Evolutionary conservation across 1,140 invertebrate species (phyloP).

Genomic region (Zaprionus gabonicus): DNA sequence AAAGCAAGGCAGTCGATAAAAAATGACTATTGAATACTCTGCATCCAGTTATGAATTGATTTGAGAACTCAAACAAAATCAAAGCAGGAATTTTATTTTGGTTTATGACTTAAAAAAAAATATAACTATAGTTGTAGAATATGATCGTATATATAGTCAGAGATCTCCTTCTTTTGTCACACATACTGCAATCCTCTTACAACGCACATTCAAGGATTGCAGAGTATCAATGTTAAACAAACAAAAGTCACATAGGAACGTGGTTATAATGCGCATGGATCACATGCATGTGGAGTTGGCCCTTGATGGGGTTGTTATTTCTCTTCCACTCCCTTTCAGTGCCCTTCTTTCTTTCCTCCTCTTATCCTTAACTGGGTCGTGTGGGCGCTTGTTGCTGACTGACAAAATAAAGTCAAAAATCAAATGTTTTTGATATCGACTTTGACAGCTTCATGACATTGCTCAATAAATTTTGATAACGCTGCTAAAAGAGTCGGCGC

Average conservation of each 20-base stretch:
- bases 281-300: slow-evolving; percentile 8
- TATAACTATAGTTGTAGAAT: not conserved
- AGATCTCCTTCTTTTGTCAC: not conserved
- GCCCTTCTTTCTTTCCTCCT: not conserved
- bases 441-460: slow-evolving; percentile 84
- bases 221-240: slow-evolving; percentile 27
- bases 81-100: too few relatives aligned
- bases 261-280: slow-evolving; percentile 63
- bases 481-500: slow-evolving; percentile 41
- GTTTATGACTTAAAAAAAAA: not conserved
- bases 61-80: too few relatives aligned
- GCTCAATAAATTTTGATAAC: slow-evolving; percentile 83
- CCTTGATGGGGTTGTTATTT: not conserved
- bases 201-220: not conserved
- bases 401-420: slow-evolving; percentile 82
- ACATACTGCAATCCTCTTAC: not conserved
- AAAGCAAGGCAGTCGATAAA: not conserved
- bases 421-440: slow-evolving; percentile 83
- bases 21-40: not conserved
- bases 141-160: not conserved
- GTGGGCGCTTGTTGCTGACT: slow-evolving; percentile 70
- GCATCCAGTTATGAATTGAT: not conserved
- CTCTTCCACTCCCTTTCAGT: not conserved
- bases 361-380: slow-evolving; percentile 4
- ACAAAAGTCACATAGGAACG: slow-evolving; percentile 62